Evolutionary conservation across 2,113 vertebrate genomes (phyloP), one percentile per base, ranked within the genome.

Genomic region (Dolichallabes microphthalmus): DNA sequence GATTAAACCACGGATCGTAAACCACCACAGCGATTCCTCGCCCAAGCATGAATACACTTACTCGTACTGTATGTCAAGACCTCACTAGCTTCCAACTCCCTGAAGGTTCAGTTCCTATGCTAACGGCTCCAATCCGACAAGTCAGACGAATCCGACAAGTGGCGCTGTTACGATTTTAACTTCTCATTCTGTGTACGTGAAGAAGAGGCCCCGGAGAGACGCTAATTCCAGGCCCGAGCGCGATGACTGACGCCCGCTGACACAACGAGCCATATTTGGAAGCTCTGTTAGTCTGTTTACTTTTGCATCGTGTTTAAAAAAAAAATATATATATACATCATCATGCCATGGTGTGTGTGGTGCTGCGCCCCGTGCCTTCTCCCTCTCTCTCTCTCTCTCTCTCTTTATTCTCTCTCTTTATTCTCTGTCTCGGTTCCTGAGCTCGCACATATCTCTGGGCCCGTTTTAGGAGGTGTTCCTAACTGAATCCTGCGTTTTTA

Each of bases 1-100:
- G 79, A 85, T 88, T 88, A 88, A 88, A 78, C 87, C 15, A 20
- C 45, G 25, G 53, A 22, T 82, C 19, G 55, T 74, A 53, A 82
- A 60, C 57, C 82, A 52, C 17, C 27, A 35, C 10, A 2, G 17
- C 0, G 50, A 35, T 45, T 79, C 17, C 8, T 77, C 55, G 35
- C 10, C 3, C 35, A 60, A 39, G 68, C 64, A 11, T 77, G 15
- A 6, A 22, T 4, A 11, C 68, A 15, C 68, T 66, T 32, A 15
- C 68, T 66, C 17, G 13, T 25, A 10, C 52, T 7, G 20, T 30
- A 9, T 32, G 15, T 3, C 17, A 32, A 68, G 30, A 22, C 68
- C 2, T 71, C 19, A 3, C 64, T 69, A 69, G 68, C 68, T 39
- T 32, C 17, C 9, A 35, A 19, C 66, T 35, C 22, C 7, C 17